phyloP scores from a whole-genome alignment of 2,797 vertebrate genomes.

The Pteronotus mesoamericanus region DNA sequence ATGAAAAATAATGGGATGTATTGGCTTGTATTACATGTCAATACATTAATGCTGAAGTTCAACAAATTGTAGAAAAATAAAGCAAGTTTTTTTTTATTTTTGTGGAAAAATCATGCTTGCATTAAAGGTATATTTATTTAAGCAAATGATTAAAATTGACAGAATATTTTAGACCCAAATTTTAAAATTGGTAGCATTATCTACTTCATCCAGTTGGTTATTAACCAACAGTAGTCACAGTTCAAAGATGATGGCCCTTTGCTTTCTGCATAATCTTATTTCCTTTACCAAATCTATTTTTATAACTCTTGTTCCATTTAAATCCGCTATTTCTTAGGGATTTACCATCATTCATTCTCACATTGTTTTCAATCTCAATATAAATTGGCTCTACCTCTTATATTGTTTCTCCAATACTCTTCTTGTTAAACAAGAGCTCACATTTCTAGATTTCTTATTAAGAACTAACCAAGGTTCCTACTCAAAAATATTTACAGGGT shows the following conservation, averaged over 20 bases:
- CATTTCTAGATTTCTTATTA: not conserved
- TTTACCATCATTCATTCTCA: not conserved
- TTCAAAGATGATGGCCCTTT: not conserved
- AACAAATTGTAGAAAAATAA: not conserved
- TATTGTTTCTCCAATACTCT: not conserved
- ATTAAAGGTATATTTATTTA: not conserved
- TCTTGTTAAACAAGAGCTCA: conserved; percentile 16
- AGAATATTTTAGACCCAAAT: not conserved
- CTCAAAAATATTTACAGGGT: conserved; percentile 9
- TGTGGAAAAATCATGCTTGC: not conserved
- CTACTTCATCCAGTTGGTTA: not conserved
- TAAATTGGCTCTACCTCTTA: not conserved
- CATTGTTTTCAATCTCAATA: conserved; percentile 26
- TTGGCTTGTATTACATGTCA: not conserved
- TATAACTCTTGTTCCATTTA: not conserved
- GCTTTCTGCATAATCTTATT: not conserved
- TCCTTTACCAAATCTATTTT: not conserved
- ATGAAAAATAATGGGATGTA: not conserved
- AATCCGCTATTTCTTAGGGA: conserved; percentile 26
- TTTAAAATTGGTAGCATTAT: not conserved
- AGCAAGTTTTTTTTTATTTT: not conserved
- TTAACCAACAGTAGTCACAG: not conserved
- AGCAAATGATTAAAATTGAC: not conserved
- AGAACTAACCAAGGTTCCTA: not conserved
- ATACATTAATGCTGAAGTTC: not conserved